Percentiles rank a stretch among this genome's conserved stretches.
phyloP scores from a whole-genome alignment of 2,888 invertebrate species.

The Protula sp. region DNA sequence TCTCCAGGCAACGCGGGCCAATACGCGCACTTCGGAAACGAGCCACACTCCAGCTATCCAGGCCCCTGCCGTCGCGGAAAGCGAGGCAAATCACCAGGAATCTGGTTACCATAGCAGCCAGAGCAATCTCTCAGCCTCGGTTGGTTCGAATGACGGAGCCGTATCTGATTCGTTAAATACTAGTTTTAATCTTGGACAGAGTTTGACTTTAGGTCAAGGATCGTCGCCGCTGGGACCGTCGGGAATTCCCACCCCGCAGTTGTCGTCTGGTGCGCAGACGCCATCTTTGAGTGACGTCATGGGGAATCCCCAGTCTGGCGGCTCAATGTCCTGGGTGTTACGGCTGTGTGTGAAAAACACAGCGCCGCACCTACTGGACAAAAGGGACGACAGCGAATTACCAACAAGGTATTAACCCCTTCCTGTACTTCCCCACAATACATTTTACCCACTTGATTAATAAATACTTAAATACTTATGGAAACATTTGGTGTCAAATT shows the following conservation, averaged over 20 bases:
- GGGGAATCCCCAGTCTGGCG: neutral
- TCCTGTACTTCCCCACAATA: no score
- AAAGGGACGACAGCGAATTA: neutral
- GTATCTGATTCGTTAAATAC: neutral
- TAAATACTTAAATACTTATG: no score
- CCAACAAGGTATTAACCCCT: no score
- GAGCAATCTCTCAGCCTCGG: neutral
- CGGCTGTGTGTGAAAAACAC: conserved; percentile 47
- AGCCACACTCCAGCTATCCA: neutral
- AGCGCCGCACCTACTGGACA: conserved; percentile 25
- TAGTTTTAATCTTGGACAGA: no score
- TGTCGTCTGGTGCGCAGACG: conserved; percentile 8
- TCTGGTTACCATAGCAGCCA: neutral
- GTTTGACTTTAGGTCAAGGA: no score
- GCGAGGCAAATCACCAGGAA: neutral
- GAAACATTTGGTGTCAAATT: no score
- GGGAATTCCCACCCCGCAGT: neutral
- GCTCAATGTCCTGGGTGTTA: conserved; percentile 38
- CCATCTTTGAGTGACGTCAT: neutral
- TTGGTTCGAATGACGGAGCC: neutral
- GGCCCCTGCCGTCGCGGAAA: neutral
- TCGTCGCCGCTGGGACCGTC: neutral
- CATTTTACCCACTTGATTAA: no score
- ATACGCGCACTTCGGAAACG: neutral
- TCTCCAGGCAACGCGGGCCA: conserved; percentile 4